Conservation (phyloP, 53 echinoderm and acorn worm genomes). For the Henricia sp. region DNA sequence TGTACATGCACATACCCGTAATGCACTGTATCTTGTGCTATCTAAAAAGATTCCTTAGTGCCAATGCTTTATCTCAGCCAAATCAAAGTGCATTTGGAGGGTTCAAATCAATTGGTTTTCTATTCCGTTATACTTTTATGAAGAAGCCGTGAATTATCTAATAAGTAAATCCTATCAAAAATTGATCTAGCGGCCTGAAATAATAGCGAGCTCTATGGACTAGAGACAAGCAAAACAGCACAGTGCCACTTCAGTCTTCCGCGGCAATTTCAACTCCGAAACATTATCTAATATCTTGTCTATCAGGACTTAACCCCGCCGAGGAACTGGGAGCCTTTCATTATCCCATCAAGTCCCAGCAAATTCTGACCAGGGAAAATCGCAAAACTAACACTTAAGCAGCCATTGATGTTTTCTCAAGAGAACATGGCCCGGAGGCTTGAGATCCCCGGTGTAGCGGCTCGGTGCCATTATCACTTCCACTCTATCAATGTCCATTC, state of each 20-base stretch:
- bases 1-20: no score
- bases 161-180: conserved; percentile 51
- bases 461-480: conserved; percentile 51
- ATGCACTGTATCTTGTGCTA: no score
- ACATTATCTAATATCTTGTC: conserved; percentile 61
- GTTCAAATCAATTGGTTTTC: conserved; percentile 48
- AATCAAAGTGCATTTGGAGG: conserved; percentile 31
- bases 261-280: conserved; percentile 51
- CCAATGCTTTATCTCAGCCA: not conserved
- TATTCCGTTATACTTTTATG: not conserved
- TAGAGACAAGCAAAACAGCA: conserved; percentile 54
- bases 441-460: conserved; percentile 2
- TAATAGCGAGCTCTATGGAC: conserved; percentile 46
- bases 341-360: conserved; percentile 46
- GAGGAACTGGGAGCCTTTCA: conserved; percentile 58
- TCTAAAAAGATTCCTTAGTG: not conserved
- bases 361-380: conserved; percentile 49
- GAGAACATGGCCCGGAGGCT: conserved; percentile 43
- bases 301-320: conserved; percentile 50
- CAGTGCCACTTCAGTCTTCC: conserved; percentile 54
- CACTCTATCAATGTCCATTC: conserved; percentile 43
- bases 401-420: conserved; percentile 58
- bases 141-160: conserved; percentile 51
- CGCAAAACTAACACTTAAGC: conserved; percentile 59
- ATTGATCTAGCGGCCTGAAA: conserved; percentile 61